Conservation (phyloP, 2,888 invertebrate genomes). For the Troilus luridus region DNA sequence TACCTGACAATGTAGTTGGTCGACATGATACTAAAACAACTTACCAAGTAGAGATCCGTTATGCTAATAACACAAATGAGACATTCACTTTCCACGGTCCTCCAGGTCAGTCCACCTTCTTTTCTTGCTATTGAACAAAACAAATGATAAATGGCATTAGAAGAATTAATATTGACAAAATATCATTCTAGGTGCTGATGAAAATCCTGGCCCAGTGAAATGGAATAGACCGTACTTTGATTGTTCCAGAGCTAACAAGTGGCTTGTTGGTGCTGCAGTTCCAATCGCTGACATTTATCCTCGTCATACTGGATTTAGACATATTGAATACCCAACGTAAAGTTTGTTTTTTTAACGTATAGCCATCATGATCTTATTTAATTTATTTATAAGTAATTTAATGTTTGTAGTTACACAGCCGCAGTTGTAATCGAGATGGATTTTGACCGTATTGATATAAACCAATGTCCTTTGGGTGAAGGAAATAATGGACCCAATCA, state of each 20-base stretch:
- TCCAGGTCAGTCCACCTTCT: constrained; percentile 72
- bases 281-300: constrained; percentile 97
- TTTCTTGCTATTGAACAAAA: constrained; percentile 60
- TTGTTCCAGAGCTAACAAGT: constrained; percentile 94
- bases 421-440: constrained; percentile 95
- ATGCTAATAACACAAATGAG: constrained; percentile 94
- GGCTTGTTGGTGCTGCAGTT: constrained; percentile 94
- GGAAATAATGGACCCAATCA: constrained; percentile 91
- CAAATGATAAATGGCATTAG: not conserved
- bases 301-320: constrained; percentile 91
- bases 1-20: constrained; percentile 85
- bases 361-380: not conserved
- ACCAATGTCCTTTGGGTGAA: constrained; percentile 92
- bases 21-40: constrained; percentile 93
- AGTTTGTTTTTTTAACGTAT: constrained; percentile 67
- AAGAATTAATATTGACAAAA: not conserved
- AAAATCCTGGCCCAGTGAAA: constrained; percentile 91
- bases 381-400: not conserved
- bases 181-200: constrained; percentile 78
- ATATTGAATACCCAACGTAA: constrained; percentile 94
- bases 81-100: constrained; percentile 97
- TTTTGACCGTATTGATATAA: constrained; percentile 96
- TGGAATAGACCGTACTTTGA: constrained; percentile 97
- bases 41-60: constrained; percentile 93
- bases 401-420: constrained; percentile 83